phyloP scores from a whole-genome alignment of 2,797 vertebrate species.

The Macropodus opercularis region DNA sequence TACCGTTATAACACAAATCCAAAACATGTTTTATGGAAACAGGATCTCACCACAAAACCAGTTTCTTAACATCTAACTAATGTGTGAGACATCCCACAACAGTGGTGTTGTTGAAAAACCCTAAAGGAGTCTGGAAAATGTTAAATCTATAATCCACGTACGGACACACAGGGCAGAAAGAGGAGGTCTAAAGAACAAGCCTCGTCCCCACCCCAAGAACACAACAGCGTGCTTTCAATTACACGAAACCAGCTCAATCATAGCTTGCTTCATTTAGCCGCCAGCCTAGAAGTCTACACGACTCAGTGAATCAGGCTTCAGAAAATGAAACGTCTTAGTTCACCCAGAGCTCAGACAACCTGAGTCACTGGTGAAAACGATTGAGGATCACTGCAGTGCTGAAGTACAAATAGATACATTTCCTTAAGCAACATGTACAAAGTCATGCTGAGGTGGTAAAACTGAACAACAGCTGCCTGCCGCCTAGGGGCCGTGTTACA shows the following conservation, averaged over 20 bases:
- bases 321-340: constrained; percentile 57
- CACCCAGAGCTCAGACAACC: constrained; percentile 23
- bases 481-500: constrained; percentile 23
- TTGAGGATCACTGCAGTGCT: constrained; percentile 31
- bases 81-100: constrained; percentile 43
- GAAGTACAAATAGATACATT: constrained; percentile 41
- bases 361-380: constrained; percentile 34
- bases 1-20: constrained; percentile 39
- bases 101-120: constrained; percentile 53
- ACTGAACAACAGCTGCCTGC: constrained; percentile 1
- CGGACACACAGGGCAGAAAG: constrained; percentile 57
- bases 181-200: constrained; percentile 60
- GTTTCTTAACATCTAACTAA: constrained; percentile 46
- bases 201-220: constrained; percentile 63
- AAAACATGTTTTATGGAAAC: constrained; percentile 52
- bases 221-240: constrained; percentile 72
- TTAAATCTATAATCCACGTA: constrained; percentile 54
- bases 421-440: constrained; percentile 28
- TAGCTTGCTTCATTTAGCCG: constrained; percentile 66
- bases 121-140: constrained; percentile 37
- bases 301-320: constrained; percentile 50
- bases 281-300: constrained; percentile 36
- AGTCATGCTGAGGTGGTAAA: no score
- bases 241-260: constrained; percentile 57
- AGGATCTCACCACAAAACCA: constrained; percentile 20